Base-by-base conservation (phyloP, 2,888 invertebrate species). In the Rhingia rostrata region DNA sequence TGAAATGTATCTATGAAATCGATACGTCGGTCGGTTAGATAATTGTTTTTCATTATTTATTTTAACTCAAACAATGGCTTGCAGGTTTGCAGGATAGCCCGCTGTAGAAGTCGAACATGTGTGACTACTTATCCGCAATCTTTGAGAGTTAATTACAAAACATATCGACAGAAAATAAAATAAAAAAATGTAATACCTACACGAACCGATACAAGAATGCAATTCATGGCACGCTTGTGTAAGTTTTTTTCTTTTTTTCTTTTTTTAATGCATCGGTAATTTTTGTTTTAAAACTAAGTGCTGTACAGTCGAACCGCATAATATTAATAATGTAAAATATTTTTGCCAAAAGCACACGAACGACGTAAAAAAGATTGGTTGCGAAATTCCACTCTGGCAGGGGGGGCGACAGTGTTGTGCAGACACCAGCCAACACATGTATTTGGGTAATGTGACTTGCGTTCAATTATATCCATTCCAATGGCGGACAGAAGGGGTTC, bases 131-230 rank as follows among this genome's bases (percentile, higher is more conserved):
- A 73, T 43, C 80, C 22, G 63, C 39, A 60, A 58, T 81, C 75
- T 69, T 69, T 58, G n/a, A 43, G 37, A 12, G 39, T 22, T 70
- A 82, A 77, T 82, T 82, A 82, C 32, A 37, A 61, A 39, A 12
- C 14, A 43, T 32, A 56, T 10, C 3, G 35, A 7, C n/a, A 12
- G n/a, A 22, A 22, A 22, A 22, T 1, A 22, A 22, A 22, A n/a
- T 4, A 43, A 69, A 51, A 37, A 56, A 47, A 66, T 9, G 47
- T 67, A 41, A 39, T 66, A 74, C n/a, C n/a, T n/a, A n/a, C 49
- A 49, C 45, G 30, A 60, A 43, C 22, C 63, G 43, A 63, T 69
- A 74, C 49, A 70, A 70, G 69, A 77, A 77, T 70, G 63, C 53
- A 77, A 77, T 70, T 56, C 53, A 33, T 41, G 63, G 33, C 51